Evolutionary conservation across 2,888 invertebrate genomes (phyloP).

Genomic region (Baronia brevicornis): DNA sequence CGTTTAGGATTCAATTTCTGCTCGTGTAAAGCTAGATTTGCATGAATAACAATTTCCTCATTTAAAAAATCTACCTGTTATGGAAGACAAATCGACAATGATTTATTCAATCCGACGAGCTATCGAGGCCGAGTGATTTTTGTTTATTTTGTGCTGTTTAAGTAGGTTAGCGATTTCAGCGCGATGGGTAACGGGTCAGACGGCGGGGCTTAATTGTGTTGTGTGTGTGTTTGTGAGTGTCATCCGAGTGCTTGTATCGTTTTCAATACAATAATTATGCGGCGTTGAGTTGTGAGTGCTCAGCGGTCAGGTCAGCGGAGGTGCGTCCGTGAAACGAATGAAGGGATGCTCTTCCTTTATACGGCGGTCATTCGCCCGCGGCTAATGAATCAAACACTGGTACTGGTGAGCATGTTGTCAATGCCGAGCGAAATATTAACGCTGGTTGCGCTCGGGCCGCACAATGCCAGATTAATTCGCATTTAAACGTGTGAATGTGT

Average conservation of each 20-base stretch:
- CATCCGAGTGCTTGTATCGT: conserved; percentile 48
- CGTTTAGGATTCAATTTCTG: conserved; percentile 65
- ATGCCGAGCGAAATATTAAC: conserved; percentile 64
- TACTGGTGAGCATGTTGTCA: conserved; percentile 62
- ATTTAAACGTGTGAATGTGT: conserved; percentile 64
- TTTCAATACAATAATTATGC: conserved; percentile 64
- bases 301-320: conserved; percentile 54
- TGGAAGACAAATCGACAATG: conserved; percentile 58
- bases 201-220: conserved; percentile 35
- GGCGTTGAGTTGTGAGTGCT: conserved; percentile 57
- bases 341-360: conserved; percentile 63
- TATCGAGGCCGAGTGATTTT: conserved; percentile 52
- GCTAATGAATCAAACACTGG: conserved; percentile 69
- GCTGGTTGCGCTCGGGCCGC: conserved; percentile 38
- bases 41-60: conserved; percentile 66
- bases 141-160: conserved; percentile 44
- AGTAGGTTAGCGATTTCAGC: conserved; percentile 51
- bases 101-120: conserved; percentile 54
- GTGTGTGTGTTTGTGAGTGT: conserved; percentile 34
- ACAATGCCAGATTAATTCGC: conserved; percentile 65
- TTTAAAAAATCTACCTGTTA: conserved; percentile 66
- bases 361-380: conserved; percentile 57
- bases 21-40: conserved; percentile 67
- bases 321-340: conserved; percentile 60
- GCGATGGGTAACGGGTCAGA: conserved; percentile 35